Evolutionary conservation across 2,888 invertebrate genomes (phyloP).

Genomic region (Drosophila rellima): DNA sequence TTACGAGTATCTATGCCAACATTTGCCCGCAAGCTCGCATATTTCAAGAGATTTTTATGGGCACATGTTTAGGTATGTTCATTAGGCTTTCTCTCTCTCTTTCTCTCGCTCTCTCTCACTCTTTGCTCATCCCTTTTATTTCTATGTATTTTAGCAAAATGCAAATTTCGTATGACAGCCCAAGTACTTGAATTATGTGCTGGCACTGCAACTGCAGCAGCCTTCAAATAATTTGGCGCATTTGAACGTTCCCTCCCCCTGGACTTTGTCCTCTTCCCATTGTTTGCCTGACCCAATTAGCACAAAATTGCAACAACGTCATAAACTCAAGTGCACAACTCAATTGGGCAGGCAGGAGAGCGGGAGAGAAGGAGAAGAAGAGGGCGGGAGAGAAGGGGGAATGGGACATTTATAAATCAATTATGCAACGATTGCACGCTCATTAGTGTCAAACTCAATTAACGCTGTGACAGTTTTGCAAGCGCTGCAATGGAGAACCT

Average conservation of each 20-base stretch:
- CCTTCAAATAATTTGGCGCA: conserved; percentile 51
- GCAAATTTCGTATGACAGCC: conserved; percentile 36
- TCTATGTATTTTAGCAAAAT: conserved; percentile 35
- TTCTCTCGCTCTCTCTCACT: background rate
- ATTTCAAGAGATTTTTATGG: conserved; percentile 57
- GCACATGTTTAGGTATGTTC: conserved; percentile 30
- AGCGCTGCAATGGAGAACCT: conserved; percentile 28
- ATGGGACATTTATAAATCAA: conserved; percentile 76
- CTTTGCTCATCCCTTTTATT: conserved; percentile 15
- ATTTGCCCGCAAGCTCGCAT: conserved; percentile 39
- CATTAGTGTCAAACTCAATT: conserved; percentile 82
- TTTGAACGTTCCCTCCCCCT: conserved; percentile 19
- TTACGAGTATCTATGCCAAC: conserved; percentile 23
- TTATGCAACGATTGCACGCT: conserved; percentile 81
- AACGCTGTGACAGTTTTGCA: conserved; percentile 74
- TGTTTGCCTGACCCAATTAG: conserved; percentile 77
- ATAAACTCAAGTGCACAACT: conserved; percentile 72
- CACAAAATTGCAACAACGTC: conserved; percentile 65
- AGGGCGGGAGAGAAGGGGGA: background rate
- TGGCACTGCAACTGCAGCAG: conserved; percentile 22
- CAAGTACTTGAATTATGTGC: conserved; percentile 44
- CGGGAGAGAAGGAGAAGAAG: background rate
- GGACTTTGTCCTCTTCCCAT: conserved; percentile 29
- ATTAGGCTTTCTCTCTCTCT: conserved; percentile 1
- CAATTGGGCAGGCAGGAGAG: conserved; percentile 26